Evolutionary conservation across 1,140 invertebrate genomes (phyloP).

Genomic region (Oppia nitens): DNA sequence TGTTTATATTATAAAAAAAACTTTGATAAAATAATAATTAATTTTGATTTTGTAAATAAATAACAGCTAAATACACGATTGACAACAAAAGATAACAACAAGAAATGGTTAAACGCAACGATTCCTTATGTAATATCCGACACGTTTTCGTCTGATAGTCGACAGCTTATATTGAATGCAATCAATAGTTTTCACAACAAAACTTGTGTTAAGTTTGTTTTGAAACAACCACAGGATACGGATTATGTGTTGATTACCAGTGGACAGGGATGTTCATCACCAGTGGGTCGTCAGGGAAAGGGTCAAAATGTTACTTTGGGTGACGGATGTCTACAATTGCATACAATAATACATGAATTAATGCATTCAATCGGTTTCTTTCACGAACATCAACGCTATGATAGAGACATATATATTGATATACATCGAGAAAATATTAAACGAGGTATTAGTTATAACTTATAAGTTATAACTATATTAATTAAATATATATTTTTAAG

Average conservation of each 20-base stretch:
- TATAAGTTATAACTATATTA: no score
- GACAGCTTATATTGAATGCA: background rate
- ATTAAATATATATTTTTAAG: no score
- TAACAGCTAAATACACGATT: background rate
- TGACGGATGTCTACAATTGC: slow-evolving; percentile 13
- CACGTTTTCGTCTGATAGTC: background rate
- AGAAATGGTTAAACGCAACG: background rate
- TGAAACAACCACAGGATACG: background rate
- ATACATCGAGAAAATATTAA: slow-evolving; percentile 17
- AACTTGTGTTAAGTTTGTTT: background rate
- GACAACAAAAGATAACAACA: background rate
- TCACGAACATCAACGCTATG: slow-evolving; percentile 29
- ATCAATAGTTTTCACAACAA: background rate
- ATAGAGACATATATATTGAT: slow-evolving; percentile 26
- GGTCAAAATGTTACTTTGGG: slow-evolving; percentile 14
- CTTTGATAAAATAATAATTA: no score
- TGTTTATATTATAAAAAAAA: no score
- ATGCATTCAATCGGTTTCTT: slow-evolving; percentile 31
- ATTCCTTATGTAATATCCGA: background rate
- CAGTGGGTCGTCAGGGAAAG: slow-evolving; percentile 14
- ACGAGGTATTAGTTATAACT: background rate
- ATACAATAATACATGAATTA: slow-evolving; percentile 28
- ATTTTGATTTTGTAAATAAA: no score
- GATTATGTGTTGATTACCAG: background rate
- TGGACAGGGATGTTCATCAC: slow-evolving; percentile 13